These are phyloP conservation scores for Temnothorax unifasciatus DNA, from an alignment of 2,888 invertebrate genomes.

Conservation along the genomic window DNA sequence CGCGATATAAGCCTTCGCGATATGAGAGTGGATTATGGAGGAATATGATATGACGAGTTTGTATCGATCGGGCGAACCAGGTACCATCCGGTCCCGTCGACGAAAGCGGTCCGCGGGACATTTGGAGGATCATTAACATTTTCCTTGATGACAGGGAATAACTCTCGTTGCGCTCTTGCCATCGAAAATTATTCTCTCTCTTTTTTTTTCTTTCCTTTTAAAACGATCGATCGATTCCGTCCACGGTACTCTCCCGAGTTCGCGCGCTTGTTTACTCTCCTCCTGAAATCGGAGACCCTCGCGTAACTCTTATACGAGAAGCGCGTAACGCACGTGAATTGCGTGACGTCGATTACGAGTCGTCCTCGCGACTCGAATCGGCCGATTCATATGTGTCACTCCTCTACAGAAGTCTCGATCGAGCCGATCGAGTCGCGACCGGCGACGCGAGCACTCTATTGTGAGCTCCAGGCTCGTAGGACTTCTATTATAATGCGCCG, in stretches of 20 bases:
- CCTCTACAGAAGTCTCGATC: slow-evolving; percentile 4
- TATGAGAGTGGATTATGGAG: slow-evolving; percentile 7
- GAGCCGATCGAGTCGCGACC: not conserved
- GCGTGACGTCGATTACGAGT: not conserved
- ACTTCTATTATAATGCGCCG: slow-evolving; percentile 12
- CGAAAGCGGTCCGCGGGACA: slow-evolving; percentile 53
- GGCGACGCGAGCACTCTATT: not conserved
- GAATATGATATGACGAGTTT: slow-evolving; percentile 57
- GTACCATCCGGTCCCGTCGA: slow-evolving; percentile 64
- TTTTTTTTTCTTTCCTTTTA: not conserved
- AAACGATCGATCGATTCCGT: not conserved
- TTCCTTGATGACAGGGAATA: slow-evolving; percentile 43
- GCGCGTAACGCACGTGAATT: not conserved
- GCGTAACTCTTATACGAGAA: not conserved
- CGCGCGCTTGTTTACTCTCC: not conserved
- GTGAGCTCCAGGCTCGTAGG: slow-evolving; percentile 24
- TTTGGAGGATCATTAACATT: slow-evolving; percentile 58
- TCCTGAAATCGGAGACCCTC: not conserved
- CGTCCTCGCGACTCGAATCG: not conserved
- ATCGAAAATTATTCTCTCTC: not conserved
- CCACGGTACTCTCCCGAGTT: not conserved
- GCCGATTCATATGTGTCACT: not conserved
- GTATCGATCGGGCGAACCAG: slow-evolving; percentile 64
- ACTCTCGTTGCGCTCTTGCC: not conserved
- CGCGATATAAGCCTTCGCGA: not conserved